Evolutionary conservation across 2,113 vertebrate species (phyloP).

Genomic region (Candoia aspera): DNA sequence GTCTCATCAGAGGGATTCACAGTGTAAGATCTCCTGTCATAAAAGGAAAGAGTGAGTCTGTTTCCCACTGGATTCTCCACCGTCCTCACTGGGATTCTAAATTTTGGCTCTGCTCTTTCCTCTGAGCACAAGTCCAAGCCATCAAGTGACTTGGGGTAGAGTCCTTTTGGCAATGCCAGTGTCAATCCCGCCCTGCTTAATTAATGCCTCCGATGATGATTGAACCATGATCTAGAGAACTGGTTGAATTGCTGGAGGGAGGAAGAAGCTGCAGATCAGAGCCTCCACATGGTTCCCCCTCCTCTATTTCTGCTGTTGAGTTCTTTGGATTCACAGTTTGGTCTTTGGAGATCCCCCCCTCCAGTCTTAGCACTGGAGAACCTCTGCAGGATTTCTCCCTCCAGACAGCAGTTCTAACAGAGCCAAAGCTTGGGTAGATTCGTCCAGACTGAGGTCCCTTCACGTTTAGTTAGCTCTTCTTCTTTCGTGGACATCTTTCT

Average conservation of each 20-base stretch:
- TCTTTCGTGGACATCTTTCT: conserved; percentile 61
- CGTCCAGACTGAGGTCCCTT: background rate
- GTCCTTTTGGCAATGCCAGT: too few species aligned
- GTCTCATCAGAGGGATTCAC: background rate
- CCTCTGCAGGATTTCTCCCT: background rate
- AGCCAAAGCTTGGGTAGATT: conserved; percentile 56
- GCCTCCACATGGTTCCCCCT: too few species aligned
- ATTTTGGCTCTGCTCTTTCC: background rate
- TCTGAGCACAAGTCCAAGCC: background rate
- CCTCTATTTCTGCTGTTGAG: background rate
- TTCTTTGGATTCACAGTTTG: background rate
- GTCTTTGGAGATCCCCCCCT: background rate
- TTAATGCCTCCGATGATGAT: background rate
- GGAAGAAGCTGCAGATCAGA: background rate
- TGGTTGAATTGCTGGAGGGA: background rate
- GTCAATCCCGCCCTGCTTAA: background rate
- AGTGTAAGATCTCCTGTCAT: background rate
- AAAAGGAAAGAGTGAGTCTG: background rate
- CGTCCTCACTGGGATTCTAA: background rate
- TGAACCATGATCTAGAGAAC: background rate
- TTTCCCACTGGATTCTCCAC: background rate
- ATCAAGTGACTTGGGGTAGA: background rate
- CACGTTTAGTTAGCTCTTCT: background rate
- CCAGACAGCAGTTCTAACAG: background rate
- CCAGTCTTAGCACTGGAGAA: background rate